These are phyloP conservation scores for Ovis canadensis DNA, from an alignment of 2,113 vertebrate species.

Conservation along the genomic window DNA sequence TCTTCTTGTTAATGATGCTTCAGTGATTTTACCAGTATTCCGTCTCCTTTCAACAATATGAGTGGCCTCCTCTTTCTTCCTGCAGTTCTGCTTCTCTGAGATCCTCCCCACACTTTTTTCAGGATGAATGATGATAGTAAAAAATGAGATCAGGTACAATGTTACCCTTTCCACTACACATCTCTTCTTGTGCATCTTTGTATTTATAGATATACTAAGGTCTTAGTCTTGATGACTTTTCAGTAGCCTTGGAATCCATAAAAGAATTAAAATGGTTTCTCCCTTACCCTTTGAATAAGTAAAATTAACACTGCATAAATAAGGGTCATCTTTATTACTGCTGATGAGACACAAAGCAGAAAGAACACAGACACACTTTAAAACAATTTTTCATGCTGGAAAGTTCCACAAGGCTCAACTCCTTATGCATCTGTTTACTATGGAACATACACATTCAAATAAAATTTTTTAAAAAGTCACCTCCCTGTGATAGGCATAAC, in stretches of 20 bases:
- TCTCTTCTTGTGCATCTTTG: background rate
- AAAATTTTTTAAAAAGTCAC: background rate
- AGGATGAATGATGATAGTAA: background rate
- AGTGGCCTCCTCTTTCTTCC: background rate
- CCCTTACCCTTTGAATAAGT: constrained; percentile 12
- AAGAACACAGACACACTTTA: background rate
- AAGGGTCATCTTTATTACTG: background rate
- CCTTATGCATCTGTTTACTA: background rate
- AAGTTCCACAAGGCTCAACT: background rate
- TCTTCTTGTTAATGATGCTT: background rate
- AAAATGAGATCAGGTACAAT: background rate
- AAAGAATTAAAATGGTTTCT: constrained; percentile 10
- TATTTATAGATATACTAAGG: constrained; percentile 21
- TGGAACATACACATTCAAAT: background rate
- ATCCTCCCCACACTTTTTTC: background rate
- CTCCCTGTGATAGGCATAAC: background rate
- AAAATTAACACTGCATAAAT: constrained; percentile 28
- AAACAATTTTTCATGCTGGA: background rate
- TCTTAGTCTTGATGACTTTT: constrained; percentile 11
- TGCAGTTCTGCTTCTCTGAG: background rate
- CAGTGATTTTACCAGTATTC: background rate
- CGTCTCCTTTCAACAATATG: background rate
- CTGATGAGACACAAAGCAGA: background rate
- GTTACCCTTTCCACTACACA: background rate
- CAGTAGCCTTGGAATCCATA: background rate